A percentile compares a stretch with the other conserved stretches of the same genome.
These are phyloP conservation scores for Panagrolaimus sp. DNA, from an alignment of 1,140 invertebrate species.

Conservation along the genomic window DNA sequence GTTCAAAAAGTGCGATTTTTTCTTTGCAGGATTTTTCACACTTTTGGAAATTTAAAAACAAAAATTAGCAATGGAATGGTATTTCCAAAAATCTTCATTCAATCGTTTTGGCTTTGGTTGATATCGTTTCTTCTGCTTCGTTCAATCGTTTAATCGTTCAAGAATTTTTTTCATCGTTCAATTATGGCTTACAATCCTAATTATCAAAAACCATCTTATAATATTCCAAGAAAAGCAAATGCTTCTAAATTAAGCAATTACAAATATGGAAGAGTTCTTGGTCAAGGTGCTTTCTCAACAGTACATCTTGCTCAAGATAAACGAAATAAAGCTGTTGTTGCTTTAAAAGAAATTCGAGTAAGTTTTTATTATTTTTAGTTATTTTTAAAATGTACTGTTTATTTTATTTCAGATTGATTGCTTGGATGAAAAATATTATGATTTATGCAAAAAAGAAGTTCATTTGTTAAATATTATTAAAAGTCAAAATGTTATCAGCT, in stretches of 20 bases:
- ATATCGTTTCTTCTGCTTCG: too few species aligned
- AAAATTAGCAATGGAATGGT: too few species aligned
- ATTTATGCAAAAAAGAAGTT: conserved; percentile 71
- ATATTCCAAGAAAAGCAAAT: too few species aligned
- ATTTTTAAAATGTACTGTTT: background rate
- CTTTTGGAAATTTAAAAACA: too few species aligned
- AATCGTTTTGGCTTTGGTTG: too few species aligned
- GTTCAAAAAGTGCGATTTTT: too few species aligned
- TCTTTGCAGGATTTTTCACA: too few species aligned
- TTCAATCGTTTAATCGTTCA: too few species aligned
- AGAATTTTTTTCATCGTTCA: too few species aligned
- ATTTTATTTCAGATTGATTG: conserved; percentile 65
- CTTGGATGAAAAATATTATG: conserved; percentile 68
- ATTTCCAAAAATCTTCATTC: too few species aligned
- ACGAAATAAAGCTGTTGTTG: background rate
- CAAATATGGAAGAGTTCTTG: background rate
- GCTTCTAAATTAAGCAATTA: background rate
- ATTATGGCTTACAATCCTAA: too few species aligned
- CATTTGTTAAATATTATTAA: conserved; percentile 70
- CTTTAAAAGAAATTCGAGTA: background rate
- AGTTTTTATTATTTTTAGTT: background rate
- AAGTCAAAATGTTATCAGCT: conserved; percentile 74
- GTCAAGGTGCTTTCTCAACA: background rate
- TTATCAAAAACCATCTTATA: too few species aligned
- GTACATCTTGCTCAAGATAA: background rate